Conservation (phyloP, 2,888 invertebrate species). For the Acanthosoma haemorrhoidale region DNA sequence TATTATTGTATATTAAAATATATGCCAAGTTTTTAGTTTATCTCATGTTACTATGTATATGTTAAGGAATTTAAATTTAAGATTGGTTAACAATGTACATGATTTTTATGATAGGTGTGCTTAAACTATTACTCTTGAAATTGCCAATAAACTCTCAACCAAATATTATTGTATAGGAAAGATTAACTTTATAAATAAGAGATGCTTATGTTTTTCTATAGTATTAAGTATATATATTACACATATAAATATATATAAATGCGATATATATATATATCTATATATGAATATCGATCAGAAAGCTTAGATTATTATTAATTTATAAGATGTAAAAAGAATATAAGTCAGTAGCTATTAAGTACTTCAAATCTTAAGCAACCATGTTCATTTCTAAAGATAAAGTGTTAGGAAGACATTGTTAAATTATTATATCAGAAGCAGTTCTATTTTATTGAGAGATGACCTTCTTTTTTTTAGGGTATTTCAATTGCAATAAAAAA, state of each 20-base stretch:
- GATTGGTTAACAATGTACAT: conserved; percentile 28
- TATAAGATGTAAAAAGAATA: conserved; percentile 33
- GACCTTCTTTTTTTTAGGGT: conserved; percentile 20
- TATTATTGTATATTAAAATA: conserved; percentile 21
- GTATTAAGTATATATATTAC: conserved; percentile 9
- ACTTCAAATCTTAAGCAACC: conserved; percentile 34
- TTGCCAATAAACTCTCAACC: conserved; percentile 40
- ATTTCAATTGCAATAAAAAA: conserved; percentile 21
- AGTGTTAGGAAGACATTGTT: background rate
- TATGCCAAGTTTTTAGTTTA: conserved; percentile 31
- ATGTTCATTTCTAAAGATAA: background rate
- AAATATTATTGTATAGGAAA: conserved; percentile 37
- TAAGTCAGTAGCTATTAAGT: conserved; percentile 42
- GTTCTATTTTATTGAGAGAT: conserved; percentile 20
- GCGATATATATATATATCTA: conserved; percentile 30
- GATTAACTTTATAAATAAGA: conserved; percentile 31
- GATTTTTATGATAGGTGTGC: conserved; percentile 27
- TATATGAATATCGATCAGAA: conserved; percentile 31
- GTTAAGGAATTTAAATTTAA: conserved; percentile 22
- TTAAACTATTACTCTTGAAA: conserved; percentile 32
- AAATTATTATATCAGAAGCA: conserved; percentile 14
- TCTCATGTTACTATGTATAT: conserved; percentile 22
- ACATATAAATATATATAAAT: conserved; percentile 28
- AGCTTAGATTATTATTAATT: conserved; percentile 30
- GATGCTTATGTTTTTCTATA: conserved; percentile 35